Evolutionary conservation across 1,140 invertebrate genomes (phyloP), one percentile per base, ranked within the genome.

Genomic region (Oedothorax gibbosus): DNA sequence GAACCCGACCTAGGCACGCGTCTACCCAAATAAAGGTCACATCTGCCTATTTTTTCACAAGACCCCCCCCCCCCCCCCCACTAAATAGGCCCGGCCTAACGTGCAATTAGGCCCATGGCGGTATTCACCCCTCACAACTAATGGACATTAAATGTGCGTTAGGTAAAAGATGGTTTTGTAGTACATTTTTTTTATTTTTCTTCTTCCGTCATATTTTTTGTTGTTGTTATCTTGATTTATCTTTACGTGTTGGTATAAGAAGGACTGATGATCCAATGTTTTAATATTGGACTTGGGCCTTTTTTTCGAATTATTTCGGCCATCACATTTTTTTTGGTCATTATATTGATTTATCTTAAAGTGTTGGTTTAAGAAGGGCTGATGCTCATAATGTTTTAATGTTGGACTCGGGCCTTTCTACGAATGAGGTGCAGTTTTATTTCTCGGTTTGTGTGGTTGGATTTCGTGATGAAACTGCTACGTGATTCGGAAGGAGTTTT

Each of bases 1-100:
- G 69, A 71, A 71, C 69, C 21, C 49, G 6, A 12, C 12, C 15
- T 14, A 71, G 78, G 64, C 78, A 81, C 78, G 78, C 66, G 78
- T 53, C 78, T 12, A 51, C 8, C 50, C 50, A 15, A 81, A 81
- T 71, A 81, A 81, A 81, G 78, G 78, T 81, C 78, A 81, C 78
- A 81, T 60, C 78, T 71, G 66, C 66, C 78, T 53, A 49, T 54
- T n/a, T 54, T 35, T 35, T 35, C 35, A 35, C 35, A 35, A 35
- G 35, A 35, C 35, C 15, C 51, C 8, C 14, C 12, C 8, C 6
- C 12, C 20, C 62, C 66, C 53, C 78, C 66, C 14, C 1, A 6
- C 57, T 9, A 18, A 60, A 75, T 14, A 50, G 2, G 15, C 18
- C 54, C 9, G 14, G 56, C 65, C 66, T 81, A 81, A 81, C 78